These are phyloP conservation scores for Pocillopora damicornis DNA, from an alignment of 64 coral and sea anemone genomes.

Conservation along the genomic window DNA sequence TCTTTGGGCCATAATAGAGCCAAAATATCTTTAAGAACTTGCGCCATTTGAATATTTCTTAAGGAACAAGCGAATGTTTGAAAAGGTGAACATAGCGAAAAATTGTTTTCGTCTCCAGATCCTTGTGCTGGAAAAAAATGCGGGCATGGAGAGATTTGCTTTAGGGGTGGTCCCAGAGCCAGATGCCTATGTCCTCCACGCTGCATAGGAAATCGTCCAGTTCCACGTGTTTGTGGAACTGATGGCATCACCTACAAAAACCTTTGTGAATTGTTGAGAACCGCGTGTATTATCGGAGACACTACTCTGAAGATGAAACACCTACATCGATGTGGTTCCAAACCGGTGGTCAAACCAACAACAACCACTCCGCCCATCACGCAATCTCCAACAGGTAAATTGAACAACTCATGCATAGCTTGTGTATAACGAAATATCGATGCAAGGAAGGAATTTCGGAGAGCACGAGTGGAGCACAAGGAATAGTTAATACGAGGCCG, in stretches of 20 bases:
- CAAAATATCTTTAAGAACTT: too few species aligned
- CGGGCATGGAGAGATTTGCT: conserved; percentile 34
- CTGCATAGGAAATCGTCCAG: not conserved
- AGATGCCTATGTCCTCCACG: conserved; percentile 28
- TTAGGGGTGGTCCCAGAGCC: not conserved
- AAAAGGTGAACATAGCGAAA: too few species aligned
- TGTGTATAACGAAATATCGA: too few species aligned
- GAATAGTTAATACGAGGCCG: too few species aligned
- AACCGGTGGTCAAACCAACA: not conserved
- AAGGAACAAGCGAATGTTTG: too few species aligned
- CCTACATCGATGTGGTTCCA: conserved; percentile 18
- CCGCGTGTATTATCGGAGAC: conserved; percentile 35
- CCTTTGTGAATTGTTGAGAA: conserved; percentile 39
- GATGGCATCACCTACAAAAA: conserved; percentile 43
- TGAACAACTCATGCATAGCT: too few species aligned
- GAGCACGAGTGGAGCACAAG: too few species aligned
- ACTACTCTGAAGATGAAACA: conserved; percentile 6
- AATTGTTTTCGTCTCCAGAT: not conserved
- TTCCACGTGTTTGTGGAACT: conserved; percentile 32
- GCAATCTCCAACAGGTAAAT: not conserved
- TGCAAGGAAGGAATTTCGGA: too few species aligned
- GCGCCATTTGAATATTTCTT: too few species aligned
- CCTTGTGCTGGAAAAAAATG: not conserved
- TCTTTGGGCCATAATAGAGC: too few species aligned
- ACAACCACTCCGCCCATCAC: not conserved